A percentile compares a stretch with the other conserved stretches of the same genome.
phyloP scores from a whole-genome alignment of 2,797 vertebrate species.

The Typhlichthys eigenmanni region DNA sequence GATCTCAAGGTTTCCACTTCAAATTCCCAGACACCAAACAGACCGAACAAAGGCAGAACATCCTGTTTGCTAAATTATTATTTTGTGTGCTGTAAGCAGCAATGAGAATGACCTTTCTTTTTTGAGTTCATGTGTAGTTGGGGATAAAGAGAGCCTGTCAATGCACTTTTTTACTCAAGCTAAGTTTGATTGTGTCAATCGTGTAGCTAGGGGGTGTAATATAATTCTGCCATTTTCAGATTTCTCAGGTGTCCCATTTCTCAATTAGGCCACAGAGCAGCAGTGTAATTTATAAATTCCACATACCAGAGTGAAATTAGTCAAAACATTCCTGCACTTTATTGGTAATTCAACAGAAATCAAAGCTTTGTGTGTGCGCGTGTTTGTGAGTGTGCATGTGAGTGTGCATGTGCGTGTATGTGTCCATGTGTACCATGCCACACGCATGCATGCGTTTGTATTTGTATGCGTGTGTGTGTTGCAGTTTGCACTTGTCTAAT shows the following conservation, averaged over 20 bases:
- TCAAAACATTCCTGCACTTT: too few relatives aligned
- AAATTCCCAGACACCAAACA: too few relatives aligned
- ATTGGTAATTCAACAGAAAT: too few relatives aligned
- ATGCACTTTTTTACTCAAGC: background rate
- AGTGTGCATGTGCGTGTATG: slow-evolving; percentile 2
- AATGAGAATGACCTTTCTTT: background rate
- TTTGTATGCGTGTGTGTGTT: background rate
- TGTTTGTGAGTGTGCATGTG: slow-evolving; percentile 16
- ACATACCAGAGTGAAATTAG: too few relatives aligned
- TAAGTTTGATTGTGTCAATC: slow-evolving; percentile 9
- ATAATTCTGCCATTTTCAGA: slow-evolving; percentile 13
- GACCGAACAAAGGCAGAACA: background rate
- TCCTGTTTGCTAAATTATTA: background rate
- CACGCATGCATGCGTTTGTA: background rate
- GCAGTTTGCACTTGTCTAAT: slow-evolving; percentile 18
- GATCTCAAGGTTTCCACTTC: too few relatives aligned
- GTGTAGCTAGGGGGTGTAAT: slow-evolving; percentile 19
- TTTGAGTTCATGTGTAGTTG: background rate
- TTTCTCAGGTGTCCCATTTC: slow-evolving; percentile 29
- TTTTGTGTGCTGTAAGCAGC: background rate
- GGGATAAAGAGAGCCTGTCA: too few relatives aligned
- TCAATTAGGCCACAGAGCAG: background rate
- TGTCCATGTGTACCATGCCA: background rate
- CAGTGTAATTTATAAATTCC: too few relatives aligned
- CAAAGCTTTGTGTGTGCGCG: slow-evolving; percentile 7